Base-by-base conservation (phyloP, 2,888 invertebrate genomes). In the Ypsolopha sequella region DNA sequence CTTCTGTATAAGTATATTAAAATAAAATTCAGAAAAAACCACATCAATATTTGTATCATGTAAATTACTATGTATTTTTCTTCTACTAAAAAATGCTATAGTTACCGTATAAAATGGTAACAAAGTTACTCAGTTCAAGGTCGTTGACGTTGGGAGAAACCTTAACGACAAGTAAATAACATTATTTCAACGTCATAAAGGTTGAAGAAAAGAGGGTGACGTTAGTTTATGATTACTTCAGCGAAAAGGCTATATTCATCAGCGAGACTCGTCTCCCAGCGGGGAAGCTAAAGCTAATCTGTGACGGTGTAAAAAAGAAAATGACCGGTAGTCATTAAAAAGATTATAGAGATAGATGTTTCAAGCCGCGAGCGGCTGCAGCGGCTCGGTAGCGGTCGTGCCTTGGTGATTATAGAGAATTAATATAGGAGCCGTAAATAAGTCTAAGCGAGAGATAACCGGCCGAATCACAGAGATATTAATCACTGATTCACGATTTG, bases 301-400 rank as follows among this genome's bases (percentile, higher is more conserved):
- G 49, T 56, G 55, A 53, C 51, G 55, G 58, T 54, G 58, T 46
- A 52, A 55, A 52, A 51, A 54, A 54, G 51, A 50, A 63, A 65
- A 62, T 68, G 67, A 66, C 74, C 76, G 72, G 76, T 76, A 77
- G 77, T 78, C 70, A 68, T 77, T 73, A 74, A 64, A 61, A 57
- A 66, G 68, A 73, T 70, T 63, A 61, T 57, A 47, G 53, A 56
- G 59, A 59, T 50, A 51, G 43, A 33, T 45, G 44, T 39, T n/a
- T 39, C 11, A 34, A 11, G 47, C 47, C 24, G 8, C 33, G 11
- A 43, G 62, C 64, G 63, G 41, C 46, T 53, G 49, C 52, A 62
- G 62, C 55, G 60, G 63, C 64, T 53, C 59, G 64, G 69, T 66
- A 66, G 70, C 67, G 62, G 66, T 64, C 68, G 68, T 68, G 69